phyloP scores from a whole-genome alignment of 1,140 invertebrate genomes.

The Galendromus occidentalis region DNA sequence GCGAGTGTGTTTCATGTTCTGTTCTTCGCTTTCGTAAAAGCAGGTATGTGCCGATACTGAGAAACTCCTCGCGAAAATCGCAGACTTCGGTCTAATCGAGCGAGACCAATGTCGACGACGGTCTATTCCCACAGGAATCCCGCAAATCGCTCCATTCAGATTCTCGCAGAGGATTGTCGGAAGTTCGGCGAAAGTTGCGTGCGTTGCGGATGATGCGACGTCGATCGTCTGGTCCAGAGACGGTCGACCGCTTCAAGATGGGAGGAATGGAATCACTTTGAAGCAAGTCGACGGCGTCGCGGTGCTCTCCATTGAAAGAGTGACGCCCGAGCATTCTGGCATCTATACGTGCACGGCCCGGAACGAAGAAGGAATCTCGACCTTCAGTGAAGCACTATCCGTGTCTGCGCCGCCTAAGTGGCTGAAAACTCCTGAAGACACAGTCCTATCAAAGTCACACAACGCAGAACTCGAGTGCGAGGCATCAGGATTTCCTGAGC shows the following conservation, averaged over 20 bases:
- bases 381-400: not conserved
- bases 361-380: not conserved
- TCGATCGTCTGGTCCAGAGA: not conserved
- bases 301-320: not conserved
- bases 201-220: not conserved
- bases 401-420: not conserved
- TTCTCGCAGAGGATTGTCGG: not conserved
- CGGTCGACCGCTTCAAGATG: not conserved
- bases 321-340: conserved; percentile 19
- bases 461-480: not conserved
- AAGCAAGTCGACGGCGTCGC: not conserved
- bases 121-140: not conserved
- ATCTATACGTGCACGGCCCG: conserved; percentile 13
- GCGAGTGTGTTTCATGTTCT: no score
- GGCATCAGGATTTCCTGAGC: not conserved
- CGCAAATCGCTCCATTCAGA: not conserved
- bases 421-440: not conserved
- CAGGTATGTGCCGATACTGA: no score
- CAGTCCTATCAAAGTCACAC: not conserved
- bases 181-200: not conserved
- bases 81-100: no score
- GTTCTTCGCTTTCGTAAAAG: no score
- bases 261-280: not conserved
- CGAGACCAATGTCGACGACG: no score
- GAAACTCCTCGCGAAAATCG: no score